These are phyloP conservation scores for Macrotrachela quadricornifera DNA, from an alignment of 1,140 invertebrate species.

Conservation along the genomic window DNA sequence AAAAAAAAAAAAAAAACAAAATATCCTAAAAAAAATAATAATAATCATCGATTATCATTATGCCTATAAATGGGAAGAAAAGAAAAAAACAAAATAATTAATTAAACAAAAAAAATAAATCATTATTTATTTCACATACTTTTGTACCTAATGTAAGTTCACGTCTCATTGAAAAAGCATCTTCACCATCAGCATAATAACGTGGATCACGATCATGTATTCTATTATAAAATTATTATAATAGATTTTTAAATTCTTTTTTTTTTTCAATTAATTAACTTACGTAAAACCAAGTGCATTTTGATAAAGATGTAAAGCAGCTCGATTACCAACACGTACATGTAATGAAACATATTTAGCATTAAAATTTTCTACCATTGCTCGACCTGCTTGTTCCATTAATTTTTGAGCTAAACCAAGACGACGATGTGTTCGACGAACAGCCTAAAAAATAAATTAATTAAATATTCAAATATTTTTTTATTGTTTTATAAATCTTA, in stretches of 20 bases:
- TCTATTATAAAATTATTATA: conserved; percentile 37
- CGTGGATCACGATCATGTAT: conserved; percentile 96
- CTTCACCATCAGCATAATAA: conserved; percentile 98
- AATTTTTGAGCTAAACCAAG: conserved; percentile 90
- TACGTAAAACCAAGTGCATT: conserved; percentile 70
- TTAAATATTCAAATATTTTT: neutral
- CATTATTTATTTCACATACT: too few relatives aligned
- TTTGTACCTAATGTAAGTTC: too few relatives aligned
- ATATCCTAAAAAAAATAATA: too few relatives aligned
- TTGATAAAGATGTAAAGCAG: conserved; percentile 90
- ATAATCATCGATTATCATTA: too few relatives aligned
- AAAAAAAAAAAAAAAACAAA: too few relatives aligned
- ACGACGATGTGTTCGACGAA: conserved; percentile 42
- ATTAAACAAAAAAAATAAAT: too few relatives aligned
- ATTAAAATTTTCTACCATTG: conserved; percentile 74
- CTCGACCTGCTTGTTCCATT: conserved; percentile 64
- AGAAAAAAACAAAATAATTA: too few relatives aligned
- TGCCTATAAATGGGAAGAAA: too few relatives aligned
- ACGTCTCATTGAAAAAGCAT: conserved; percentile 90
- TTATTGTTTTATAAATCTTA: conserved; percentile 21
- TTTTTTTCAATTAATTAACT: conserved; percentile 14
- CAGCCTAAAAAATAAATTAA: conserved; percentile 23
- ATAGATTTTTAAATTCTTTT: too few relatives aligned
- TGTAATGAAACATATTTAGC: conserved; percentile 79
- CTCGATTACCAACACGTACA: conserved; percentile 86